Percentiles rank a stretch among this genome's conserved stretches.
These are phyloP conservation scores for Sycobia sp. DNA, from an alignment of 1,140 invertebrate species.

Conservation along the genomic window DNA sequence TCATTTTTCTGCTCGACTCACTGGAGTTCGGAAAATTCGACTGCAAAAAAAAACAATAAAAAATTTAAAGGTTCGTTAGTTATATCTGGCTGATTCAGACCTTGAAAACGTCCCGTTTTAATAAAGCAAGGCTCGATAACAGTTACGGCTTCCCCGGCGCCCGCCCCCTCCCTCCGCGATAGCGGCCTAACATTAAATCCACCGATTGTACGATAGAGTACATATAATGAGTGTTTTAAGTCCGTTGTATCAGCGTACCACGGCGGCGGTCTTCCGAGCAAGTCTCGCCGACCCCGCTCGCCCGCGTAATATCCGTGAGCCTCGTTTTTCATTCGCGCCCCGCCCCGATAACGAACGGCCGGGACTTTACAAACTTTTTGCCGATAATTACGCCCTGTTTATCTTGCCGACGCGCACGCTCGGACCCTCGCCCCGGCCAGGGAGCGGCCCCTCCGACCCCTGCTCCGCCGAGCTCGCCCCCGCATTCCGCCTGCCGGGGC, in stretches of 20 bases:
- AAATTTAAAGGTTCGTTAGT: no score
- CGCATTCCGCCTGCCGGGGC: no score
- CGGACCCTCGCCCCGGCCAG: no score
- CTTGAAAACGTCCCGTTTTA: no score
- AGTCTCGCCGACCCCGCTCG: no score
- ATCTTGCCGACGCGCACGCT: constrained; percentile 2
- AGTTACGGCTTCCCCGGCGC: neutral
- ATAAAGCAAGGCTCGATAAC: neutral
- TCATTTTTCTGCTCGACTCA: no score
- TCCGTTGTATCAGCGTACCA: constrained; percentile 39
- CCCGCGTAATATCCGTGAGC: constrained; percentile 42
- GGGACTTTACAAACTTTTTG: constrained; percentile 29
- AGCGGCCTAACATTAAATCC: constrained; percentile 39
- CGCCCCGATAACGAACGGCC: constrained; percentile 41
- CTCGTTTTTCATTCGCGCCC: constrained; percentile 44
- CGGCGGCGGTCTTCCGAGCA: neutral
- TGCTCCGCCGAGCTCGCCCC: no score
- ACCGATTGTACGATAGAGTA: constrained; percentile 52
- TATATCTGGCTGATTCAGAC: no score
- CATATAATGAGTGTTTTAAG: constrained; percentile 54
- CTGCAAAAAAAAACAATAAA: no score
- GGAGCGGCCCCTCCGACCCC: no score
- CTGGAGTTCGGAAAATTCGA: no score
- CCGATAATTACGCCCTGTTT: constrained; percentile 29
- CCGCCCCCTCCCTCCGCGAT: neutral